Base-by-base conservation (phyloP, 2,113 vertebrate genomes). In the Girardinichthys multiradiatus region DNA sequence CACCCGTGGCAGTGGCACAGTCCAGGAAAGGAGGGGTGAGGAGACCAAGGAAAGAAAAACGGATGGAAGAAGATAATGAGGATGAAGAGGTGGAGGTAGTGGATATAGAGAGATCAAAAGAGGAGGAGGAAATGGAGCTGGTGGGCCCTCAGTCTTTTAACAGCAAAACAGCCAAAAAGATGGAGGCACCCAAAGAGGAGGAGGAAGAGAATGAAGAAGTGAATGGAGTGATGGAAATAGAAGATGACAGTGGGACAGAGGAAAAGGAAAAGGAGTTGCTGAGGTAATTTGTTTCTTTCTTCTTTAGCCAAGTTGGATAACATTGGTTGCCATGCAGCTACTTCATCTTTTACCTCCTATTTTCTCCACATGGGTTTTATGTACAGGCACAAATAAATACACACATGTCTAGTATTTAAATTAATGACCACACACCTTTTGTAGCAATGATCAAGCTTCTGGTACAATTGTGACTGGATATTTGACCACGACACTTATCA, bases 241-340 rank as follows among this genome's bases (percentile, higher is more conserved):
- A 94, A 3, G 90, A 92, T 64, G 94, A 94, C 58, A 94, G 93
- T 66, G 93, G 92, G 64, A 72, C 88, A 0, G 94, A 95, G 60
- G 94, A 94, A 29, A 95, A 94, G 62, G 92, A 92, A 12, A 93
- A 88, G 15, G 92, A 91, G 62, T 64, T 94, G 30, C 80, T 92
- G 27, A 93, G 93, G 94, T 94, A 87, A 80, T 13, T 64, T 67
- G 9, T 27, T 11, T 1, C 24, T 27, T 68, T 0, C 13, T 64
- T 51, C 4, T 1, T 26, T 1, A 51, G 4, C 31, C n/a, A 42
- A 48, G 64, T 45, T 67, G 19, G 14, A 33, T 24, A n/a, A n/a
- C 21, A 8, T 24, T 24, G 7, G 17, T 51, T 51, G 8, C 7
- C 7, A n/a, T 3, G 48, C 48, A 54, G 48, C 24, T 24, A 24